Percentiles rank a stretch among this genome's conserved stretches.
Conservation (phyloP, 2,797 vertebrate species). For the Lacerta bilineata region DNA sequence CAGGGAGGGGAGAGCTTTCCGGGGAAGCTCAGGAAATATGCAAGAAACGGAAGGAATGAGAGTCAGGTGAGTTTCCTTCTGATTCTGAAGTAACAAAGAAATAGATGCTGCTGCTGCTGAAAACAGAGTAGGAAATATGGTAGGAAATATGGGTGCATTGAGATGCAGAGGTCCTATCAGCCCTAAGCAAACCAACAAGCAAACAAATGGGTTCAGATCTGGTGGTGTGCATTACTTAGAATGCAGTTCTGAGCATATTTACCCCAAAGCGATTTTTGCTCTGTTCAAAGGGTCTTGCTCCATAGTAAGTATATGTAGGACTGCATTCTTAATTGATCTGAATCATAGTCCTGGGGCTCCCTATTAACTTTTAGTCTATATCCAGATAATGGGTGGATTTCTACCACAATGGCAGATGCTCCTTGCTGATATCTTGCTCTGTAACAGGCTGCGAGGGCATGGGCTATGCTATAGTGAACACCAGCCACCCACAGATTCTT, state of each 20-base stretch:
- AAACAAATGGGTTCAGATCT: not conserved
- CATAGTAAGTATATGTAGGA: not conserved
- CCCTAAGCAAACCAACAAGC: not conserved
- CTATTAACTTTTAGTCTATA: not conserved
- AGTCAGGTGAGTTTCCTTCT: not conserved
- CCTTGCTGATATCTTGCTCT: not conserved
- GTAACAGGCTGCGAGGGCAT: too few relatives aligned
- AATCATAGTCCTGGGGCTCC: not conserved
- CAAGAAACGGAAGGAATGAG: not conserved
- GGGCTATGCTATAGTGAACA: too few relatives aligned
- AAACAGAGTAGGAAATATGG: not conserved
- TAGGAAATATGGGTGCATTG: not conserved
- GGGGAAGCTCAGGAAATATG: not conserved
- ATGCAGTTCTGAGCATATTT: not conserved
- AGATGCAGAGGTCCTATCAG: not conserved
- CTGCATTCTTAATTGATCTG: not conserved
- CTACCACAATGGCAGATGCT: not conserved
- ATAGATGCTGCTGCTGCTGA: not conserved
- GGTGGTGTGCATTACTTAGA: not conserved
- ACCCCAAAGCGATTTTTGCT: not conserved
- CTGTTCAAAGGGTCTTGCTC: not conserved
- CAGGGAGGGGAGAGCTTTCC: not conserved
- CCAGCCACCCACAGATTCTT: too few relatives aligned
- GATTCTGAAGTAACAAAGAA: not conserved
- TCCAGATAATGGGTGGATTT: not conserved